phyloP scores from a whole-genome alignment of 2,797 vertebrate genomes.

The Cirrhinus mrigala region DNA sequence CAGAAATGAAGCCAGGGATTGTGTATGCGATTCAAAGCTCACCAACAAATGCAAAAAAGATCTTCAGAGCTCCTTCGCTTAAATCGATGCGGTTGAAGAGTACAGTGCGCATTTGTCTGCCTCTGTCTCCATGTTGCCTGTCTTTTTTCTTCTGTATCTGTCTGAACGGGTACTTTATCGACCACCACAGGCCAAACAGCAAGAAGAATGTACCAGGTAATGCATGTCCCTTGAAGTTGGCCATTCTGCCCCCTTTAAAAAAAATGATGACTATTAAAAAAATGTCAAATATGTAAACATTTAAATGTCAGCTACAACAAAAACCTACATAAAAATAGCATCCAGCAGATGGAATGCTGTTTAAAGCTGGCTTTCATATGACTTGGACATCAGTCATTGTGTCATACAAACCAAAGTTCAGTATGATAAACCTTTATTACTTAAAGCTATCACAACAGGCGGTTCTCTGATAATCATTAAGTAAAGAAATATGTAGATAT shows the following conservation, averaged over 20 bases:
- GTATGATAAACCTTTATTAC: constrained; percentile 22
- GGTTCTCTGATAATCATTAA: constrained; percentile 1
- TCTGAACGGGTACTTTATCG: constrained; percentile 81
- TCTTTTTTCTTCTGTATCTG: constrained; percentile 74
- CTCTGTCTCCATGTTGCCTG: constrained; percentile 63
- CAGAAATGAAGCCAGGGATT: background rate
- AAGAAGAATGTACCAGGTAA: constrained; percentile 94
- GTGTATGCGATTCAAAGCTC: constrained; percentile 56
- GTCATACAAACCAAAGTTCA: constrained; percentile 35
- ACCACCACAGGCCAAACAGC: constrained; percentile 90
- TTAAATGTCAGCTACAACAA: background rate
- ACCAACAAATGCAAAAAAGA: constrained; percentile 85
- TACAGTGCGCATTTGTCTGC: constrained; percentile 36
- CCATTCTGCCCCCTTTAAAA: constrained; percentile 79
- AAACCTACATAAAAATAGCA: too few relatives aligned
- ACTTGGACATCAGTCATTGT: background rate
- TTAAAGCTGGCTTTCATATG: background rate
- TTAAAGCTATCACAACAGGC: background rate
- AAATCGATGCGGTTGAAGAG: constrained; percentile 80
- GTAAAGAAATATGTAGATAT: background rate
- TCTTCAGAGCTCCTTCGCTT: constrained; percentile 82
- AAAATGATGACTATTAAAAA: background rate
- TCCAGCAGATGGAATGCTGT: background rate
- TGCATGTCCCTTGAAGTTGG: constrained; percentile 94
- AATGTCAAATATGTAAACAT: background rate